Evolutionary conservation across 1,140 invertebrate species (phyloP), one percentile per base, ranked within the genome.

Genomic region (Pomacea maculata): DNA sequence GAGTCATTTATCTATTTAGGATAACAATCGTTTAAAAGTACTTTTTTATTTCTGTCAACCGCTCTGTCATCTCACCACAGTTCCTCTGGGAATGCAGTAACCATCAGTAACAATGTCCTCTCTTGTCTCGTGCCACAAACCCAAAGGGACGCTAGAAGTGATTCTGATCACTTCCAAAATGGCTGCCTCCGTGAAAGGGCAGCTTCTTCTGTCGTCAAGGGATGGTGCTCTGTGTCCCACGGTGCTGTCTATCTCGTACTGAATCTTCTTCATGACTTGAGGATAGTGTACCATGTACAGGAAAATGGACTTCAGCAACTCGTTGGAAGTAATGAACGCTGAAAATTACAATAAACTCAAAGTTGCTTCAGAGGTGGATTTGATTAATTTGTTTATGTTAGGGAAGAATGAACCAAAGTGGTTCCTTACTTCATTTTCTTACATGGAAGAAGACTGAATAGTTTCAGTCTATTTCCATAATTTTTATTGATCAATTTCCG

Each of bases 141-240:
- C 76, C 29, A 87, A 71, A 0, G 96, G 88, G 17, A 87, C 82
- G 25, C 86, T 82, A 0, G 87, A 85, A 19, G 82, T 83, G 63
- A 83, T 79, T 63, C 88, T 78, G 17, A 87, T 78, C 15, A 85
- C 77, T 83, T 89, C 87, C 77, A 87, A 63, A 15, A 87, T 52
- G 45, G 68, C 68, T 8, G 88, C 87, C 75, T 88, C 83, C 15
- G 88, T 89, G 82, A 86, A 89, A 12, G 85, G 88, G 84, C 87
- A 82, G 10, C 29, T n/a, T 15, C 14, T 11, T 29, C 61, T 57
- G 76, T 88, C 81, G 14, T 83, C 79, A 55, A 83, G 52, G 0
- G 29, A 55, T 3, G 83, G 75, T 55, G n/a, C 5, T 45, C 80
- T n/a, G 8, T 73, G 68, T n/a, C 79, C 81, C 17, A 86, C 55